Base-by-base conservation (phyloP, 2,888 invertebrate species). In the Tinea pellionella region DNA sequence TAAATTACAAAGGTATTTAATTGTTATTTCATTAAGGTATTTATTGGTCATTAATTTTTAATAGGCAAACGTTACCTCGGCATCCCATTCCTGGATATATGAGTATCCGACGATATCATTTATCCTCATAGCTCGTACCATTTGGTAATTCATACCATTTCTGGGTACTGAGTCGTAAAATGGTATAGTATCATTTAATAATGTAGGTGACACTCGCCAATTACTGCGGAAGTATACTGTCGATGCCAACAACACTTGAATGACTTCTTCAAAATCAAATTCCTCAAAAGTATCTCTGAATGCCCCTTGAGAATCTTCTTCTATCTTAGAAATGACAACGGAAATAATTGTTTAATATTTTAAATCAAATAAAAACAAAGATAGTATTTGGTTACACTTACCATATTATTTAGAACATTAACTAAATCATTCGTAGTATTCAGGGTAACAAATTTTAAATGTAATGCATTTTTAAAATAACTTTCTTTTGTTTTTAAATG, bases 141-240 rank as follows among this genome's bases (percentile, higher is more conserved):
- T 76, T 73, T 13, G 74, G 66, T n/a, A 68, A 65, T 42, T 76
- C 75, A 2, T 63, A 47, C 24, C 7, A 42, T 42, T 15, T 37
- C 32, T 19, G n/a, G 75, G 69, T 15, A 69, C 65, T 56, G 63
- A 61, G 29, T 64, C 66, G 32, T 63, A 70, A 63, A 88, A 87
- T 9, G 65, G 65, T 57, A 67, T 66, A 3, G 80, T 75, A 15
- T 77, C 83, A 63, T 88, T 86, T 18, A 88, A 77, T 51, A 87
- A 75, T 1, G 86, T 87, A 57, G 88, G 86, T 61, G 83, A 72
- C 61, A 80, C 69, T 1, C 81, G 78, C 88, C 88, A 88, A 12
- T 74, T 71, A 37, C 73, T 77, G 30, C 88, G 81, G 61, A 84
- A 19, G 64, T 87, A 86, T 62, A 83, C 12, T 2, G 79, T 83